Evolutionary conservation across 53 echinoderm and acorn worm genomes (phyloP).

Genomic region (Temnopleurus reevesii): DNA sequence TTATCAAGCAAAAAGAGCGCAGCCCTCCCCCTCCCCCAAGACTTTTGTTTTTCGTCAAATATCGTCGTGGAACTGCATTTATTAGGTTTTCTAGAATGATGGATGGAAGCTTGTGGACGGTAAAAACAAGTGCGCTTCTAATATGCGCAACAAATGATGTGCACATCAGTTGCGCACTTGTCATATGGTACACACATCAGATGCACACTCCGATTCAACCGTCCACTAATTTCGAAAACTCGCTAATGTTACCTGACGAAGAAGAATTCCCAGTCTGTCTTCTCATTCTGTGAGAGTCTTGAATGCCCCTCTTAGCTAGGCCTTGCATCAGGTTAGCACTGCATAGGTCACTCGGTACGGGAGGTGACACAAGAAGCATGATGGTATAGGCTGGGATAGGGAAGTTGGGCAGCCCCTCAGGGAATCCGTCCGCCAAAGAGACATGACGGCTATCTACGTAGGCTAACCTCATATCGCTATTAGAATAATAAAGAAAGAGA

Average conservation of each 20-base stretch:
- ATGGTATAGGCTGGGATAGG: slow-evolving; percentile 15
- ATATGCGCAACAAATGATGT: too few relatives aligned
- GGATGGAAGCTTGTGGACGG: too few relatives aligned
- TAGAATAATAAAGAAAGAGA: neutral
- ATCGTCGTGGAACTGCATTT: too few relatives aligned
- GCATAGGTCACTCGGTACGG: slow-evolving; percentile 54
- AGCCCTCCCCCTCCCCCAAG: neutral
- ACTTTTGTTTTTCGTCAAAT: too few relatives aligned
- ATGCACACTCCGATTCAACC: too few relatives aligned
- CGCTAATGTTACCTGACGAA: slow-evolving; percentile 19
- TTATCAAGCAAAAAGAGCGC: too few relatives aligned
- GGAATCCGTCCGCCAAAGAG: slow-evolving; percentile 65
- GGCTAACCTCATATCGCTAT: slow-evolving; percentile 8
- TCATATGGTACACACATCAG: too few relatives aligned
- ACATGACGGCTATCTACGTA: slow-evolving; percentile 72
- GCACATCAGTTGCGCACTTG: too few relatives aligned
- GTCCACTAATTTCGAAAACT: too few relatives aligned
- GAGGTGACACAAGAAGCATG: slow-evolving; percentile 62
- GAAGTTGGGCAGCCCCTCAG: slow-evolving; percentile 30
- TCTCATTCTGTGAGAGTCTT: neutral
- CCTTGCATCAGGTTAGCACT: neutral
- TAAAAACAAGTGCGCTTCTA: too few relatives aligned
- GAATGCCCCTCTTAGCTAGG: neutral
- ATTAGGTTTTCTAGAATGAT: too few relatives aligned
- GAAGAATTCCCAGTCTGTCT: slow-evolving; percentile 5